Base-by-base conservation (phyloP, 2,888 invertebrate species). In the Halocaridina rubra region DNA sequence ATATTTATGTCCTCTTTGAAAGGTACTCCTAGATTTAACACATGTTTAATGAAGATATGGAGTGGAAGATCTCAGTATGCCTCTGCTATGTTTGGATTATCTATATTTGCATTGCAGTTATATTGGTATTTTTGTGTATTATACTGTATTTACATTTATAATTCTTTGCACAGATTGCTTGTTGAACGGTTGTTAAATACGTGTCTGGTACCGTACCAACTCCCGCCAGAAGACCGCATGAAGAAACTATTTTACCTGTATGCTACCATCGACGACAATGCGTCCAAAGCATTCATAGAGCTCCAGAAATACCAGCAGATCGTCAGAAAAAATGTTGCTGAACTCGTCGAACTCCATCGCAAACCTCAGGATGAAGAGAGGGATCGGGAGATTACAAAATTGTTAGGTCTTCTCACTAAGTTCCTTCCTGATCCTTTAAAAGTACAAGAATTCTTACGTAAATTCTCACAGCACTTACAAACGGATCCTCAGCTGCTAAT, bases 161-260 rank as follows among this genome's bases (percentile, higher is more conserved):
- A n/a, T n/a, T 16, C 59, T 57, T 80, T 22, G 22, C 69, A 2
- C 80, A 90, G 93, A 89, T 92, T 98, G 77, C 91, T 98, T 79
- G 98, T 98, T 0, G 98, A 99, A 91, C 93, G 98, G 89, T 92
- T 98, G 32, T 91, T 99, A 61, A 98, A 98, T 90, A 98, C 97
- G 8, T 98, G 97, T 85, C 92, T 99, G 80, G 98, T 99, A 71
- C 98, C 98, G 0, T 99, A 97, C 91, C 96, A 96, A 88, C 91
- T 98, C 82, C 93, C 95, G 0, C 93, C 97, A 0, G 94, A 94
- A 27, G 95, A 97, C 85, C 93, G 98, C 87, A 98, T 98, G 98
- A 97, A 96, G 91, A 96, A 96, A 90, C 91, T 99, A 29, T 97
- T 96, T 90, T 96, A 97, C 90, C 92, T 98, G 57, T 94, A 98